Evolutionary conservation across 2,888 invertebrate genomes (phyloP).

Genomic region (Dendrolimus pini): DNA sequence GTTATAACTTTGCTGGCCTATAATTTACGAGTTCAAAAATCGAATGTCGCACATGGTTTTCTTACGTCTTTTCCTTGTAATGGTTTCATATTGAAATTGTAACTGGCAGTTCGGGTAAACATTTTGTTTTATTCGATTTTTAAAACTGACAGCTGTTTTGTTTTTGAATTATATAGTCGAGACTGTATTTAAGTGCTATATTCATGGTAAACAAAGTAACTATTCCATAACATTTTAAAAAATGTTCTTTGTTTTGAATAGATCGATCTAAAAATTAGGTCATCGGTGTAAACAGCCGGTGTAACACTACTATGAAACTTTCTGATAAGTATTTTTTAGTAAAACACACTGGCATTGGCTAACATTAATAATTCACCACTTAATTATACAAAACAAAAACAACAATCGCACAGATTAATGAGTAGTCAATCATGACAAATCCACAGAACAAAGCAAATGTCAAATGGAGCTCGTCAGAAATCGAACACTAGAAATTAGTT

Average conservation of each 20-base stretch:
- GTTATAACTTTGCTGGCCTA: neutral
- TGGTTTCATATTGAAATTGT: neutral
- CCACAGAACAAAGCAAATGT: conserved; percentile 16
- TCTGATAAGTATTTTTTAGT: neutral
- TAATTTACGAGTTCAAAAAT: neutral
- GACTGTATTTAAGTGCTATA: neutral
- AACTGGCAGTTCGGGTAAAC: neutral
- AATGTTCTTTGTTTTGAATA: neutral
- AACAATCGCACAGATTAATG: conserved; percentile 14
- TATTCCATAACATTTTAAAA: neutral
- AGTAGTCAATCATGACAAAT: conserved; percentile 5
- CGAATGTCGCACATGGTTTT: neutral
- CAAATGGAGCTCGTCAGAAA: conserved; percentile 6
- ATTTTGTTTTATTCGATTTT: neutral
- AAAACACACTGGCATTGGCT: no score
- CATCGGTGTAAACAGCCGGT: neutral
- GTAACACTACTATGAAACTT: neutral
- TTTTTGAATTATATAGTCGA: no score
- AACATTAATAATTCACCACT: neutral
- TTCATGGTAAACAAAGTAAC: neutral
- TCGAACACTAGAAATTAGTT: conserved; percentile 16
- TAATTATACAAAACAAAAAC: conserved; percentile 14
- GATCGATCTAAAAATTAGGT: neutral
- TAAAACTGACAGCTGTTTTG: no score
- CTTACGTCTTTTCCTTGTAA: neutral